Conservation (phyloP, 2,113 vertebrate genomes). For the Marmota flaviventris region DNA sequence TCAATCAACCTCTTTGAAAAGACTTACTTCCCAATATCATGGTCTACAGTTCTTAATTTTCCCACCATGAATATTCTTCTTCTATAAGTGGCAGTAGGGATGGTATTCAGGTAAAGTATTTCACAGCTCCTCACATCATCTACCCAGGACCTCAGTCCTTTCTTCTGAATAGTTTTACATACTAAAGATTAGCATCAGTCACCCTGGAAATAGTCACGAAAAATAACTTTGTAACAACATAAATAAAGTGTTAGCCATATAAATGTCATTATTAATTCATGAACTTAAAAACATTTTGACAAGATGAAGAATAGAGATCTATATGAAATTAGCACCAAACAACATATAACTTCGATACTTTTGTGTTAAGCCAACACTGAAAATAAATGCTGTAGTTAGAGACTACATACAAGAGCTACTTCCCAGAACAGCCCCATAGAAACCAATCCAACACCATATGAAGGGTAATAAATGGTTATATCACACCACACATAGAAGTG, state of each 20-base stretch:
- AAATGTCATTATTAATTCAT: not conserved
- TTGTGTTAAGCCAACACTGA: not conserved
- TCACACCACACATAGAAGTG: not conserved
- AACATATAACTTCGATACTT: not conserved
- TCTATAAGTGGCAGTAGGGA: not conserved
- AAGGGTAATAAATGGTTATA: not conserved
- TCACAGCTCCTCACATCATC: not conserved
- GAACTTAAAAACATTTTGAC: conserved; percentile 28
- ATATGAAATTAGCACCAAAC: not conserved
- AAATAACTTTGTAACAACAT: conserved; percentile 37
- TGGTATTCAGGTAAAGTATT: not conserved
- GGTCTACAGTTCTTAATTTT: not conserved
- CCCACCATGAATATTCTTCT: not conserved
- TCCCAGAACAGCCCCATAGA: not conserved
- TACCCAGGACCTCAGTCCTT: not conserved
- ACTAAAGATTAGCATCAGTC: not conserved
- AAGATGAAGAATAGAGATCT: not conserved
- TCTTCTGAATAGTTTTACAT: not conserved
- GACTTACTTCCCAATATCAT: not conserved
- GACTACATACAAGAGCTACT: not conserved
- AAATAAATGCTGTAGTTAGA: conserved; percentile 16
- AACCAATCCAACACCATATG: not conserved
- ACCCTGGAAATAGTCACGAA: conserved; percentile 29
- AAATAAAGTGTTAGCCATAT: not conserved
- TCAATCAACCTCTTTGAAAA: not conserved